Evolutionary conservation across 2,113 vertebrate genomes (phyloP).

Genomic region (Ailurus styani): DNA sequence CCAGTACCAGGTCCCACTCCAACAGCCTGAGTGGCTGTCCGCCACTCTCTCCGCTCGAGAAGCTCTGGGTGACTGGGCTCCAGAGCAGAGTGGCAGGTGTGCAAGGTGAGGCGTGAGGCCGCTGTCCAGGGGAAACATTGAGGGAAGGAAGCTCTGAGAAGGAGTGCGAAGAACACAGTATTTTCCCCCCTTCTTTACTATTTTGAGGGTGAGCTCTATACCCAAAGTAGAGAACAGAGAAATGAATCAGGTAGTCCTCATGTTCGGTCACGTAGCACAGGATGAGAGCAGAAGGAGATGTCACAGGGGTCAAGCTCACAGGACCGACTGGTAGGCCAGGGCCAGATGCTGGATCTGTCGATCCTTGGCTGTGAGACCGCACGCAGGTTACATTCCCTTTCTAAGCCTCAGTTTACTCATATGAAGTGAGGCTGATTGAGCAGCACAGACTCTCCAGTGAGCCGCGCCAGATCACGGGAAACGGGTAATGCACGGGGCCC

Average conservation of each 20-base stretch:
- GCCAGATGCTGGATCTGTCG: neutral
- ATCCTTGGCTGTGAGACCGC: rapidly evolving
- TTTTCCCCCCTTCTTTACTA: neutral
- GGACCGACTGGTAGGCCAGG: rapidly evolving
- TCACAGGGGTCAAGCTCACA: rapidly evolving
- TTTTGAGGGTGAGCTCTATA: neutral
- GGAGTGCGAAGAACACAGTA: rapidly evolving
- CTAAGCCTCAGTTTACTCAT: neutral
- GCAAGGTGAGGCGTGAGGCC: neutral
- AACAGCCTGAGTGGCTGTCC: rapidly evolving
- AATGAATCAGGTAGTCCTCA: rapidly evolving
- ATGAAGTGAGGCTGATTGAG: rapidly evolving
- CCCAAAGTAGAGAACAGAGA: neutral
- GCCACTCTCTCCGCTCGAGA: rapidly evolving
- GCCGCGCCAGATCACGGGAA: rapidly evolving
- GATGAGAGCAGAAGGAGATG: too few relatives aligned
- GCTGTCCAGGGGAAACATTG: rapidly evolving
- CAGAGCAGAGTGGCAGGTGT: neutral
- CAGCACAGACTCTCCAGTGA: rapidly evolving
- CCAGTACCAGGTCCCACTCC: rapidly evolving
- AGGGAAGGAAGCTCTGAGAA: neutral
- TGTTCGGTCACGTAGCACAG: rapidly evolving
- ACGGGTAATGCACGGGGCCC: rapidly evolving
- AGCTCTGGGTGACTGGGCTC: rapidly evolving
- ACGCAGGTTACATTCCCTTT: rapidly evolving